These are phyloP conservation scores for Ascidia mentula DNA, from an alignment of 23 tunicate genomes.

Conservation along the genomic window DNA sequence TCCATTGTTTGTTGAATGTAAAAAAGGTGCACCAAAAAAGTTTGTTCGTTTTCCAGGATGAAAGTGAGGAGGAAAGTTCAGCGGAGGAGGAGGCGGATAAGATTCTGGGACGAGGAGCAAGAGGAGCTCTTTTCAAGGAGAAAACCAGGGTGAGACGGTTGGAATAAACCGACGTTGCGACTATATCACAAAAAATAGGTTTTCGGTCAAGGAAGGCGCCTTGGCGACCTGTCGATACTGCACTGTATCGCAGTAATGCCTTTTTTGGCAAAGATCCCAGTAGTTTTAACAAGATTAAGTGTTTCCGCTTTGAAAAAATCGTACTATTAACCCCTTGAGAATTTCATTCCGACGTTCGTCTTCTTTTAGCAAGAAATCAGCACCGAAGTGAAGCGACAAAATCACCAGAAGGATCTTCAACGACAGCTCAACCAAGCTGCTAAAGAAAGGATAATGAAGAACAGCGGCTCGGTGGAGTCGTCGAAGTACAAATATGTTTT, in stretches of 20 bases:
- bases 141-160: conserved; percentile 67
- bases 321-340: too few relatives aligned
- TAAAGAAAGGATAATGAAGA: conserved; percentile 74
- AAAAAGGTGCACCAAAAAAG: neutral
- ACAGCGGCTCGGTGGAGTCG: conserved; percentile 56
- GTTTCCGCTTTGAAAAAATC: too few relatives aligned
- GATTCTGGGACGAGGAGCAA: conserved; percentile 89
- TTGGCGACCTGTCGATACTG: too few relatives aligned
- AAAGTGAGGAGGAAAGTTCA: conserved; percentile 78
- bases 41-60: conserved; percentile 51
- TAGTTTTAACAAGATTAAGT: too few relatives aligned
- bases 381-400: conserved; percentile 74
- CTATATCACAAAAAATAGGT: too few relatives aligned
- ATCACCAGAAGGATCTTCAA: conserved; percentile 77
- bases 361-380: conserved; percentile 84
- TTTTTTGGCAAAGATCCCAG: too few relatives aligned
- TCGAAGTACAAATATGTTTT: conserved; percentile 26
- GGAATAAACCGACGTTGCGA: too few relatives aligned
- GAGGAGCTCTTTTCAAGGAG: conserved; percentile 77
- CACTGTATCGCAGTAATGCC: too few relatives aligned
- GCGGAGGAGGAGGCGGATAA: conserved; percentile 70
- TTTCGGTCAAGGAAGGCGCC: too few relatives aligned
- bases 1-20: too few relatives aligned
- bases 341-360: neutral
- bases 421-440: conserved; percentile 77